Percentiles rank a stretch among this genome's conserved stretches.
Evolutionary conservation across 2,888 invertebrate genomes (phyloP).

Genomic region (Prionchulus punctatus): DNA sequence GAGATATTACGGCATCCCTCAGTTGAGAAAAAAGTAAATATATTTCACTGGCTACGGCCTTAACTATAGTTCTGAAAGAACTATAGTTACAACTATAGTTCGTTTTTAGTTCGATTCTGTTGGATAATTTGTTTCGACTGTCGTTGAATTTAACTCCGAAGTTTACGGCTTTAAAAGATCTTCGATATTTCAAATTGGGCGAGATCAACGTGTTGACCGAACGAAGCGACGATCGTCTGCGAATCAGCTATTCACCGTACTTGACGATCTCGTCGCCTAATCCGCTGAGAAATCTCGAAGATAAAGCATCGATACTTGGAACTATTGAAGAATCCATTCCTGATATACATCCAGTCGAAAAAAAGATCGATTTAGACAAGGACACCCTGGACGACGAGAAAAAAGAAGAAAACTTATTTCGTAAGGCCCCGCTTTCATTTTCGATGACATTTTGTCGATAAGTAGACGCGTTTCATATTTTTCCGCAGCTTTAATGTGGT

Average conservation of each 20-base stretch:
- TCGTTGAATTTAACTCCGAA: slow-evolving; percentile 15
- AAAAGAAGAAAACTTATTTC: too few relatives aligned
- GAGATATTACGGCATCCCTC: slow-evolving; percentile 56
- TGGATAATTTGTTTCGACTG: slow-evolving; percentile 20
- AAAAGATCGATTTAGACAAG: slow-evolving; percentile 49
- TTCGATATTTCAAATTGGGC: not conserved
- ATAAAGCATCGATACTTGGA: not conserved
- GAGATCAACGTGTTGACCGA: not conserved
- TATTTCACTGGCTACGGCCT: slow-evolving; percentile 9
- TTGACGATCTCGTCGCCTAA: not conserved
- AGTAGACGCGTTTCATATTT: too few relatives aligned
- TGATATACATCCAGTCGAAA: slow-evolving; percentile 55
- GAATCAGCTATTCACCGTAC: not conserved
- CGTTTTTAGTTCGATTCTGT: slow-evolving; percentile 14
- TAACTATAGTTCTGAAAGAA: slow-evolving; percentile 2
- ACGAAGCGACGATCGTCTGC: not conserved
- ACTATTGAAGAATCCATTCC: not conserved
- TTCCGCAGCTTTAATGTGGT: slow-evolving; percentile 2
- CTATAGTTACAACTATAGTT: slow-evolving; percentile 13
- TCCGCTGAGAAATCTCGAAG: not conserved
- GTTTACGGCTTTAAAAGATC: not conserved
- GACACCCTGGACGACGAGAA: slow-evolving; percentile 49
- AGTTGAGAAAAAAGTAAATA: slow-evolving; percentile 49
- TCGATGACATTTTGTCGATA: too few relatives aligned
- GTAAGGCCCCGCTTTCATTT: not conserved